phyloP scores from a whole-genome alignment of 2,888 invertebrate genomes.

The Gisinianus flammeolus region DNA sequence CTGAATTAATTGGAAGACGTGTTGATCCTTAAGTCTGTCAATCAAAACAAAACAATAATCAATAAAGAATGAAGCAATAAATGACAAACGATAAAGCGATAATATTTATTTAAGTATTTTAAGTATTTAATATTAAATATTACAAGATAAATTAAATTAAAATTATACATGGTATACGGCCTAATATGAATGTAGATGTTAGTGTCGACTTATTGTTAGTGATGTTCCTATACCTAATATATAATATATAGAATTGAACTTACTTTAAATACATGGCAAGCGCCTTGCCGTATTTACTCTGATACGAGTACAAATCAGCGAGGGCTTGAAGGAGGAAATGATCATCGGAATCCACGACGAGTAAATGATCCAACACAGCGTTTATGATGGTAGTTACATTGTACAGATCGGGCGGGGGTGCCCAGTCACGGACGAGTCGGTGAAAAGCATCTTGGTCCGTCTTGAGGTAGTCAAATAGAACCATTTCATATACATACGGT shows the following conservation, averaged over 20 bases:
- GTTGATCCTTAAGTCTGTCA: slow-evolving; percentile 72
- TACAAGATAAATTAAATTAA: neutral
- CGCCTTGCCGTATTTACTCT: slow-evolving; percentile 88
- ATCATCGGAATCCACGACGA: slow-evolving; percentile 69
- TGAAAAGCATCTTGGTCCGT: slow-evolving; percentile 82
- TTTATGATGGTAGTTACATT: slow-evolving; percentile 83
- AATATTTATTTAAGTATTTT: neutral
- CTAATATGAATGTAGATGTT: no score
- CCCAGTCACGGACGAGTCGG: slow-evolving; percentile 86
- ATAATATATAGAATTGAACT: slow-evolving; percentile 58
- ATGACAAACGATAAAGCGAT: neutral
- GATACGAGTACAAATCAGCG: slow-evolving; percentile 85
- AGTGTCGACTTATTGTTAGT: no score
- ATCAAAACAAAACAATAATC: neutral
- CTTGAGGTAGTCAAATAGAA: slow-evolving; percentile 88
- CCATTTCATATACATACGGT: slow-evolving; percentile 90
- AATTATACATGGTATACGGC: neutral
- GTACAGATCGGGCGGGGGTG: slow-evolving; percentile 74
- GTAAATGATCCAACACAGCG: slow-evolving; percentile 80
- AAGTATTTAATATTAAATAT: neutral
- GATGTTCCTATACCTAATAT: no score
- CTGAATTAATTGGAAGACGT: slow-evolving; percentile 86
- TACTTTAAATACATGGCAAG: slow-evolving; percentile 86
- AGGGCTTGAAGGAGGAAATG: slow-evolving; percentile 83
- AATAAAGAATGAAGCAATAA: neutral